Evolutionary conservation across 2,888 invertebrate species (phyloP).

Genomic region (Thera obeliscata): DNA sequence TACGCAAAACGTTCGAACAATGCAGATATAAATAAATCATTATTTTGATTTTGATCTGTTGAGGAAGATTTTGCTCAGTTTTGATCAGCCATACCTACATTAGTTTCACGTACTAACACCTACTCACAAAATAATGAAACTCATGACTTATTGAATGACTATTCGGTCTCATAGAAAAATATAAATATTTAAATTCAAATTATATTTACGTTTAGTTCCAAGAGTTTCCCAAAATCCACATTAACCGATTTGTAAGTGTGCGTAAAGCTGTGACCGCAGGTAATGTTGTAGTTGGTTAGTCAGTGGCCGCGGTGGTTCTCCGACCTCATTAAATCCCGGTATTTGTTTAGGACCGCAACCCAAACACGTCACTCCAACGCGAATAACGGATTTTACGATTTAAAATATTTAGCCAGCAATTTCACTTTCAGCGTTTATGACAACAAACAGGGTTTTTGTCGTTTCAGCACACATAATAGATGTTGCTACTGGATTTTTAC

Average conservation of each 20-base stretch:
- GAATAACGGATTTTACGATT: constrained; percentile 78
- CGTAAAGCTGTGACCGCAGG: constrained; percentile 32
- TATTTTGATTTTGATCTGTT: no score
- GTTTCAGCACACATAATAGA: constrained; percentile 45
- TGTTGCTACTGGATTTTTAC: constrained; percentile 18
- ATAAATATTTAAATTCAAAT: no score
- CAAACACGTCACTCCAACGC: constrained; percentile 73
- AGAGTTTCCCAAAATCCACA: constrained; percentile 19
- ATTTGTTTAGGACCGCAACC: constrained; percentile 79
- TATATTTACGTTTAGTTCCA: background rate
- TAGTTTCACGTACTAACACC: no score
- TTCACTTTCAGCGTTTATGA: constrained; percentile 71
- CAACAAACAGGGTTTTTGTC: constrained; percentile 71
- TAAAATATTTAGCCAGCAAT: constrained; percentile 77
- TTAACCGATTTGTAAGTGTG: constrained; percentile 24
- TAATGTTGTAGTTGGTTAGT: constrained; percentile 34
- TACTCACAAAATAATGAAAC: no score
- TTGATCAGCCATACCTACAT: no score
- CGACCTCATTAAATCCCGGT: constrained; percentile 77
- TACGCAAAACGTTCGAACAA: background rate
- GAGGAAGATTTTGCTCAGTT: no score
- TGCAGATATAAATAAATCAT: background rate
- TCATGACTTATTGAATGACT: no score
- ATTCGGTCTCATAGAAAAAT: no score
- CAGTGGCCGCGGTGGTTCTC: constrained; percentile 49